These are phyloP conservation scores for Perccottus glenii DNA, from an alignment of 2,113 vertebrate genomes.

Conservation along the genomic window DNA sequence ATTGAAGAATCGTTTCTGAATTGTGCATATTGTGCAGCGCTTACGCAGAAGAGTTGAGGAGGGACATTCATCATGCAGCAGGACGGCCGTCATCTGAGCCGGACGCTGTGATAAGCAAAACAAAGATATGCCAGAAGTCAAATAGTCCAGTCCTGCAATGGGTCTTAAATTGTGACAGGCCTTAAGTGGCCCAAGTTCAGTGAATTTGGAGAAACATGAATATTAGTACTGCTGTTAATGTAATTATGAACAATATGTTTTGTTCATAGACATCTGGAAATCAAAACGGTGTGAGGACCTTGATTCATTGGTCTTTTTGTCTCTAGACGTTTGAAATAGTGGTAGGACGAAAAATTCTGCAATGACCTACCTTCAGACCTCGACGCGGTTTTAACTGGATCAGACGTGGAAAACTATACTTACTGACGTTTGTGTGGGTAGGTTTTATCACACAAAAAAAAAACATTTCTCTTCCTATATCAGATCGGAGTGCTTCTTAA, in stretches of 20 bases:
- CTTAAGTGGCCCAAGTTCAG: conserved; percentile 4
- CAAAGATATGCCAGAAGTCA: conserved; percentile 9
- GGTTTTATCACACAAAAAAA: too few relatives aligned
- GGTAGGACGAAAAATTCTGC: too few relatives aligned
- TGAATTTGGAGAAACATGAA: not conserved
- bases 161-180: conserved; percentile 6
- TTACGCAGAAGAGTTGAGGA: conserved; percentile 11
- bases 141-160: too few relatives aligned
- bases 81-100: conserved; percentile 3
- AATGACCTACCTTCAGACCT: too few relatives aligned
- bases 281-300: too few relatives aligned
- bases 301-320: too few relatives aligned
- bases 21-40: conserved; percentile 21
- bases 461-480: too few relatives aligned
- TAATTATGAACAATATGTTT: conserved; percentile 22
- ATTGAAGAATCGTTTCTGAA: conserved; percentile 33
- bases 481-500: not conserved
- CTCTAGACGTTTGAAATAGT: too few relatives aligned
- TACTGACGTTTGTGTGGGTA: too few relatives aligned
- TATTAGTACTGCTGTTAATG: conserved; percentile 29
- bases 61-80: conserved; percentile 37
- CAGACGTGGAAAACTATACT: too few relatives aligned
- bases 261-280: conserved; percentile 40
- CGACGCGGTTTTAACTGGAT: too few relatives aligned
- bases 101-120: conserved; percentile 27